Evolutionary conservation across 2,888 invertebrate species (phyloP), one percentile per base, ranked within the genome.

Genomic region (Lochmaea crataegi): DNA sequence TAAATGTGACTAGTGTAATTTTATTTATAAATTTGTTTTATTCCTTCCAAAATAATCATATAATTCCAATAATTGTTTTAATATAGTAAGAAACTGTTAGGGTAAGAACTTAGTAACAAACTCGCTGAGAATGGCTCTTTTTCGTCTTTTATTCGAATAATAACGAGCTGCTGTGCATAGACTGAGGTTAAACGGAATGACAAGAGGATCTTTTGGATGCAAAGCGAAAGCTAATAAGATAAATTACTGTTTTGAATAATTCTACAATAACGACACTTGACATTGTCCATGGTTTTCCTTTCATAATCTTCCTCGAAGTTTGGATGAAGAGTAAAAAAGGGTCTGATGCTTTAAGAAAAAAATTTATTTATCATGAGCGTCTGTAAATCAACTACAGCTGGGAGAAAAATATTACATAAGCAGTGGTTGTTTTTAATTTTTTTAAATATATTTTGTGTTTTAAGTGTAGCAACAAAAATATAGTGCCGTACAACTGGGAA

Each of bases 171-270:
- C 72, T 56, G 64, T 72, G 61, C 41, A 38, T 18, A 65, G 16
- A n/a, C 48, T 38, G 58, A 58, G 74, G 73, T 61, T 61, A n/a
- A 61, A 41, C 41, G 73, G 75, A 76, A 76, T 75, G 77, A 77
- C 79, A 74, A 78, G 76, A 77, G 77, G 76, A 73, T 71, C 70
- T 75, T 61, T 72, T 79, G 77, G 79, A 77, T 76, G 45, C 67
- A 78, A 76, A 77, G 79, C 80, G 80, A 81, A 81, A 80, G 80
- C 80, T 81, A 81, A 81, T 81, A 82, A 82, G 82, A 82, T 82
- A 81, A 81, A 82, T 82, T 81, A 81, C 81, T 78, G 74, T 74
- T 68, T 76, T 79, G 80, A 79, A 79, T 79, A 78, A 61, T 80
- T 81, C 79, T 78, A 74, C 73, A 79, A 79, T 77, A 80, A 81